Evolutionary conservation across 2,797 vertebrate species (phyloP), one percentile per base, ranked within the genome.

Genomic region (Euthynnus affinis): DNA sequence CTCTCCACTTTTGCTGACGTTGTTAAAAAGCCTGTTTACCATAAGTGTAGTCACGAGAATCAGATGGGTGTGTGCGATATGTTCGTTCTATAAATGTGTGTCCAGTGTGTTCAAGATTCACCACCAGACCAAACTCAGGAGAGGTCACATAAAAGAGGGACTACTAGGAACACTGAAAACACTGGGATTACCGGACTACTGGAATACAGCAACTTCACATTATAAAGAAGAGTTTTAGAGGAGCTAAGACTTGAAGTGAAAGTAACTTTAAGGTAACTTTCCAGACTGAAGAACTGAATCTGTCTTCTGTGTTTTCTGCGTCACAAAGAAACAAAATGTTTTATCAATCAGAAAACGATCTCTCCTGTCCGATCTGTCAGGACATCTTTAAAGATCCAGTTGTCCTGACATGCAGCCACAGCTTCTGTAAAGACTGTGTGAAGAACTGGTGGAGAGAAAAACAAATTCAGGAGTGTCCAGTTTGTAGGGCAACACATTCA

Each of bases 381-480:
- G 34, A 55, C 0, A 62, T 84, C 34, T 80, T 64, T 4, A 60
- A 10, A 10, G 40, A 84, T 23, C 60, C 78, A 10, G 44, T 77
- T 17, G 2, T 80, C 0, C 53, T 77, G n/a, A 29, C 52, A 0
- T 84, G 77, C 2, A 80, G 69, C 49, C 73, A 84, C 73, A 84
- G 73, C 59, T 64, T 84, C 56, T 84, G 73, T 61, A 52, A 59
- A 73, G 8, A 20, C 32, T 77, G 70, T 48, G 3, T 84, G 42
- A 22, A 62, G 51, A 52, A 0, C 0, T 81, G 74, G 70, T 81
- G 78, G 78, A 70, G 1, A 5, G 18, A 12, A 14, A 71, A 34
- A 20, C 34, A 0, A 1, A 40, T 3, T 32, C 1, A 14, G 0
- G 0, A 71, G 10, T 81, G 72, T 76, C 73, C 73, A 25, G 0